phyloP scores from a whole-genome alignment of 2,888 invertebrate genomes.

The Euspilapteryx auroguttella region DNA sequence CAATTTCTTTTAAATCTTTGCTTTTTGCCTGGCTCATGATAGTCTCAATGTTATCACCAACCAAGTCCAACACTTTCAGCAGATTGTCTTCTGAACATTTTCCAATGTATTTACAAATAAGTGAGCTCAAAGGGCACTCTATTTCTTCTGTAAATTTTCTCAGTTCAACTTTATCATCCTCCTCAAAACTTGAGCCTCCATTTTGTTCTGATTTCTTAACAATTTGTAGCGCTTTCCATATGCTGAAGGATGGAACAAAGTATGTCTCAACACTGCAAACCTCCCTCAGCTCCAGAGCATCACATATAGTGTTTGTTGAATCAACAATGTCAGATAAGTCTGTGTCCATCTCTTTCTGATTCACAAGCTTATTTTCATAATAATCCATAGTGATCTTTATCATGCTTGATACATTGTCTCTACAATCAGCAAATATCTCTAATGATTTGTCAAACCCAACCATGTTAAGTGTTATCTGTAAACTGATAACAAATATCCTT shows the following conservation, averaged over 20 bases:
- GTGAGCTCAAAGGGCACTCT: constrained; percentile 20
- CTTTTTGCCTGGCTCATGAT: constrained; percentile 21
- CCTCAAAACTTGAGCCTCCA: constrained; percentile 23
- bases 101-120: constrained; percentile 29
- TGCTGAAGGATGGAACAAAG: constrained; percentile 25
- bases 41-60: constrained; percentile 24
- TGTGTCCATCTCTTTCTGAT: constrained; percentile 3
- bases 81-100: constrained; percentile 27
- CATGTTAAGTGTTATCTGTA: constrained; percentile 33
- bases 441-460: constrained; percentile 32
- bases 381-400: constrained; percentile 27
- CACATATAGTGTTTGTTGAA: constrained; percentile 25
- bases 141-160: constrained; percentile 23
- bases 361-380: constrained; percentile 33
- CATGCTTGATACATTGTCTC: constrained; percentile 19
- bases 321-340: constrained; percentile 21
- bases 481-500: constrained; percentile 28
- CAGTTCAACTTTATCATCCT: constrained; percentile 24
- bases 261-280: constrained; percentile 22
- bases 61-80: constrained; percentile 20
- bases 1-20: constrained; percentile 15
- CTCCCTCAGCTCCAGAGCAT: constrained; percentile 19
- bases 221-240: constrained; percentile 30
- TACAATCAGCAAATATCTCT: constrained; percentile 22
- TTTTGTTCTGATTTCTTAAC: constrained; percentile 21